Percentiles rank a stretch among this genome's conserved stretches.
phyloP scores from a whole-genome alignment of 2,797 vertebrate genomes.

The Poecilia wingei region DNA sequence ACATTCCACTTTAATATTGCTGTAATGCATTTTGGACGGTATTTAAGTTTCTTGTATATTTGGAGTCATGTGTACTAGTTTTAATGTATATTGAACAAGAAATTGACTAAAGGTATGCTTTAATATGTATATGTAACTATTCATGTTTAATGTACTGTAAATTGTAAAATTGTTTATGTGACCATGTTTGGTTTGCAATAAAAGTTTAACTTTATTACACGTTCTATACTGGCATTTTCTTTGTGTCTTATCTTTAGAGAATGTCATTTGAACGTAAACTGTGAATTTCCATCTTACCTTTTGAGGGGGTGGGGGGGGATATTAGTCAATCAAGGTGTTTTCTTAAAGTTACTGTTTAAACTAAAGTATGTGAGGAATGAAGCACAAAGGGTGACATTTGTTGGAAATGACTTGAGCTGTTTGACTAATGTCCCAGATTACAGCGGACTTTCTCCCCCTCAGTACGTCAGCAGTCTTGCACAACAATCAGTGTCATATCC shows the following conservation, averaged over 20 bases:
- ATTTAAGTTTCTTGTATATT: conserved; percentile 95
- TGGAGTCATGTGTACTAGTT: conserved; percentile 90
- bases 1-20: conserved; percentile 92
- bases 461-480: conserved; percentile 63
- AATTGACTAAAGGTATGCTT: conserved; percentile 86
- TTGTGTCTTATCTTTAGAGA: conserved; percentile 3
- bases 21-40: conserved; percentile 88
- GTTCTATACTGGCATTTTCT: conserved; percentile 16
- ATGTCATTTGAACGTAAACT: not conserved
- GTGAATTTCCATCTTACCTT: not conserved
- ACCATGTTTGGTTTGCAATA: conserved; percentile 96
- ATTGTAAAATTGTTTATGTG: conserved; percentile 94
- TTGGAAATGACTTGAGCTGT: conserved; percentile 14
- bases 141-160: conserved; percentile 95
- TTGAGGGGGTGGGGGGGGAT: not conserved
- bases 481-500: conserved; percentile 39
- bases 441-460: conserved; percentile 48
- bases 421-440: conserved; percentile 36
- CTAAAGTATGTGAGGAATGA: conserved; percentile 24
- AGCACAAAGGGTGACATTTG: not conserved
- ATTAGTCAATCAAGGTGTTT: not conserved
- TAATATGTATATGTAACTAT: conserved; percentile 83
- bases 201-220: conserved; percentile 87
- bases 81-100: conserved; percentile 94
- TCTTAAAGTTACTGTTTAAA: conserved; percentile 16